Percentiles rank a stretch among this genome's conserved stretches.
These are phyloP conservation scores for Xylota sylvarum DNA, from an alignment of 2,888 invertebrate species.

Conservation along the genomic window DNA sequence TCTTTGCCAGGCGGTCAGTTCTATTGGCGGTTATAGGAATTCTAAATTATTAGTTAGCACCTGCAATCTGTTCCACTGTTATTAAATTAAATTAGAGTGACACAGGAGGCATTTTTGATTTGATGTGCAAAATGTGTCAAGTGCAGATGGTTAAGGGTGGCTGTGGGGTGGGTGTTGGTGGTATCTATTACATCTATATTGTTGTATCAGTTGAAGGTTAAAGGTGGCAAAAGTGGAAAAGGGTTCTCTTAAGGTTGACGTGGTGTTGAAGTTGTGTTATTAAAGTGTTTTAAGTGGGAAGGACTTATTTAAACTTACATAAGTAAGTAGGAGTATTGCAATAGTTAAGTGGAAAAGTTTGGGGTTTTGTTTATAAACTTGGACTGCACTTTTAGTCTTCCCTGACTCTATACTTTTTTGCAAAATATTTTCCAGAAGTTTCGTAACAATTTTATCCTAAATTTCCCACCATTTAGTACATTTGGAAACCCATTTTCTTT, in stretches of 20 bases:
- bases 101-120: not conserved
- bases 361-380: too few relatives aligned
- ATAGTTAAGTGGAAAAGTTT: too few relatives aligned
- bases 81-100: slow-evolving; percentile 17
- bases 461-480: too few relatives aligned
- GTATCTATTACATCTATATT: not conserved
- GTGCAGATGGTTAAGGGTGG: slow-evolving; percentile 21
- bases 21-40: slow-evolving; percentile 19
- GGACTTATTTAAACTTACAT: not conserved
- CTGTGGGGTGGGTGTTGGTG: not conserved
- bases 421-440: too few relatives aligned
- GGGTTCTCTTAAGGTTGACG: not conserved
- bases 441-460: too few relatives aligned
- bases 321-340: not conserved
- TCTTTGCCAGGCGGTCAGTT: not conserved
- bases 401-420: too few relatives aligned
- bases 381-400: too few relatives aligned
- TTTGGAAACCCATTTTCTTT: too few relatives aligned
- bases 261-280: not conserved
- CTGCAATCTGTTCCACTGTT: slow-evolving; percentile 57
- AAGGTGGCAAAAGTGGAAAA: not conserved
- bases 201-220: not conserved
- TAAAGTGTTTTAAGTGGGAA: not conserved
- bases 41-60: slow-evolving; percentile 55
- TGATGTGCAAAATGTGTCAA: slow-evolving; percentile 34